phyloP scores from a whole-genome alignment of 2,113 vertebrate species.

The Rhinichthys klamathensis region DNA sequence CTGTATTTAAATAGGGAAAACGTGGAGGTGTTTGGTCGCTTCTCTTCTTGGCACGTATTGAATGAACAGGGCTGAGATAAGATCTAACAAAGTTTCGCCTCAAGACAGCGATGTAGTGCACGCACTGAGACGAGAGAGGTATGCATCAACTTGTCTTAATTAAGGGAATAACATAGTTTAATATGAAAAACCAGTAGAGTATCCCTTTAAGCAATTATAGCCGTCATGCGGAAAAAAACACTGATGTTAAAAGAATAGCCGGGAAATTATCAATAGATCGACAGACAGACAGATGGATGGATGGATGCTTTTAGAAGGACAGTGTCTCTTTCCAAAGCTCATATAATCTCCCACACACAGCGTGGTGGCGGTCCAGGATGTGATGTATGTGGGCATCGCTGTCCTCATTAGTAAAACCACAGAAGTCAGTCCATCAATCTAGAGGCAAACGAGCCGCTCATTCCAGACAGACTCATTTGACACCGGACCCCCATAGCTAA shows the following conservation, averaged over 20 bases:
- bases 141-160: too few relatives aligned
- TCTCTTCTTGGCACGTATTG: too few relatives aligned
- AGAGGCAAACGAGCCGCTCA: conserved; percentile 40
- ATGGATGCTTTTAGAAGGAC: not conserved
- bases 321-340: not conserved
- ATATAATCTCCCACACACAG: not conserved
- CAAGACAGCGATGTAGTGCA: too few relatives aligned
- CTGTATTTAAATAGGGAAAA: too few relatives aligned
- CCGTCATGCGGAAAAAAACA: not conserved
- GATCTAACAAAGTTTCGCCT: too few relatives aligned
- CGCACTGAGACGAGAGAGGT: too few relatives aligned
- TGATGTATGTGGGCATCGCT: conserved; percentile 49
- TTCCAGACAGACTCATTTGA: conserved; percentile 34
- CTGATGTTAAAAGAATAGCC: not conserved
- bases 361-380: not conserved
- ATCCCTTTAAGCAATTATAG: not conserved
- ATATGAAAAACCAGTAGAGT: too few relatives aligned
- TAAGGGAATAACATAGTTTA: too few relatives aligned
- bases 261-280: not conserved
- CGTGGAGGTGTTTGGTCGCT: too few relatives aligned
- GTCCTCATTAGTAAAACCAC: conserved; percentile 55
- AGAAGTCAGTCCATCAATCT: conserved; percentile 53
- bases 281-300: not conserved
- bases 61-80: too few relatives aligned
- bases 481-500: conserved; percentile 28